A percentile compares a stretch with the other conserved stretches of the same genome.
Evolutionary conservation across 2,888 invertebrate species (phyloP).

Genomic region (Dicyrtoma fusca): DNA sequence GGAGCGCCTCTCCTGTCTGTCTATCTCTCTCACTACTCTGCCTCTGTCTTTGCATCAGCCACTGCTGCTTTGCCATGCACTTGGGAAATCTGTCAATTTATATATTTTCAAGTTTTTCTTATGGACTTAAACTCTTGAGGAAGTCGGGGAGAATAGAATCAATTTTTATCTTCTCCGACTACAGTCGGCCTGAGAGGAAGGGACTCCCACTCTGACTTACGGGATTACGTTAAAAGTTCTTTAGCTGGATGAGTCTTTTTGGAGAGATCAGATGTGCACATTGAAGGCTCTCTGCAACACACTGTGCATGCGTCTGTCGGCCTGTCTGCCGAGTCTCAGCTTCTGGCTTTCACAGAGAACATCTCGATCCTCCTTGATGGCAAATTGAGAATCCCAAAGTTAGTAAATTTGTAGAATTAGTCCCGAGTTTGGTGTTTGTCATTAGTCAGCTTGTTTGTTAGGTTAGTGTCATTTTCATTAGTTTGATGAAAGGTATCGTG

Average conservation of each 20-base stretch:
- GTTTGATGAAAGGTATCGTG: constrained; percentile 44
- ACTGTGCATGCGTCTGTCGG: not conserved
- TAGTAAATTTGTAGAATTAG: constrained; percentile 31
- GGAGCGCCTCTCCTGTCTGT: constrained; percentile 14
- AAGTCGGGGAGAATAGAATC: constrained; percentile 22
- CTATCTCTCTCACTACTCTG: not conserved
- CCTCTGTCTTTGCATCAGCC: not conserved
- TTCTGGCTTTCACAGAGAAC: not conserved
- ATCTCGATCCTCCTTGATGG: not conserved
- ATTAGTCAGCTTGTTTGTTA: constrained; percentile 42
- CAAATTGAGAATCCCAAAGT: constrained; percentile 16
- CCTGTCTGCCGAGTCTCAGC: not conserved
- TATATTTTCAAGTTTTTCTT: constrained; percentile 14
- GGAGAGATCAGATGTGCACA: constrained; percentile 19
- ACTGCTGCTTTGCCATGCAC: constrained; percentile 11
- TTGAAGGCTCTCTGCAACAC: constrained; percentile 5
- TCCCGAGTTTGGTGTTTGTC: constrained; percentile 32
- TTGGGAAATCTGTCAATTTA: constrained; percentile 31
- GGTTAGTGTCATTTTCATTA: constrained; percentile 49
- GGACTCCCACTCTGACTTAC: constrained; percentile 5
- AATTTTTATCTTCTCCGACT: constrained; percentile 16
- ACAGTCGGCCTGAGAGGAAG: not conserved
- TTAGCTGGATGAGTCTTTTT: constrained; percentile 22
- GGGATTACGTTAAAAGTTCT: constrained; percentile 18
- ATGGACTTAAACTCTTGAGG: not conserved